Percentiles rank a stretch among this genome's conserved stretches.
Conservation (phyloP, 2,888 invertebrate species). For the Seira musarum region DNA sequence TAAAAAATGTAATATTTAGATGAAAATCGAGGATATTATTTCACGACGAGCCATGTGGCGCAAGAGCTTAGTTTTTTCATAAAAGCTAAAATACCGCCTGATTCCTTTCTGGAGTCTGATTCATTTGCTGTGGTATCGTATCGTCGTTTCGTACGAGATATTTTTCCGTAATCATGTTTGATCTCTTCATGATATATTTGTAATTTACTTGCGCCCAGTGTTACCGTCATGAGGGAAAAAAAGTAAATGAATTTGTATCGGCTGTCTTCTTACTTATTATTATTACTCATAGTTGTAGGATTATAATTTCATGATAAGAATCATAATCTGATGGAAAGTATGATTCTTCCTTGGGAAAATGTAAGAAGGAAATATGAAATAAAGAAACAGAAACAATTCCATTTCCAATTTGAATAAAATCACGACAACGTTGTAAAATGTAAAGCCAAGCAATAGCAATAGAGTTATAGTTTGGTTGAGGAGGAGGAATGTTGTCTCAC, state of each 20-base stretch:
- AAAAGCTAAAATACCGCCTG: neutral
- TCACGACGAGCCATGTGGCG: neutral
- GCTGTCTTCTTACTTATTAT: slow-evolving; percentile 20
- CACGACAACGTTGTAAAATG: slow-evolving; percentile 7
- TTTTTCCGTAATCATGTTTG: neutral
- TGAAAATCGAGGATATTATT: slow-evolving; percentile 2
- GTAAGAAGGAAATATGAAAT: slow-evolving; percentile 2
- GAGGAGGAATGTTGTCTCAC: no score
- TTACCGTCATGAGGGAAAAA: neutral
- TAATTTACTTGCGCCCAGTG: neutral
- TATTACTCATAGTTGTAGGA: neutral
- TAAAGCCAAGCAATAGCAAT: no score
- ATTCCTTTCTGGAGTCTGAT: neutral
- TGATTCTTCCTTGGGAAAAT: neutral
- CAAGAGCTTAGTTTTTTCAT: neutral
- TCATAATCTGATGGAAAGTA: neutral
- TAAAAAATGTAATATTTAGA: slow-evolving; percentile 4
- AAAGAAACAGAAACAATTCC: slow-evolving; percentile 26
- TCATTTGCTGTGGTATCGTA: neutral
- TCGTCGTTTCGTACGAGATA: no score
- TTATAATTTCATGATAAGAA: neutral
- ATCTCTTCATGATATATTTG: neutral
- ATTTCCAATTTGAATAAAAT: slow-evolving; percentile 14
- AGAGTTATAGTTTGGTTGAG: no score
- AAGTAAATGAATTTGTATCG: slow-evolving; percentile 24